These are phyloP conservation scores for Eilema griseolum DNA, from an alignment of 2,888 invertebrate species.

Conservation along the genomic window DNA sequence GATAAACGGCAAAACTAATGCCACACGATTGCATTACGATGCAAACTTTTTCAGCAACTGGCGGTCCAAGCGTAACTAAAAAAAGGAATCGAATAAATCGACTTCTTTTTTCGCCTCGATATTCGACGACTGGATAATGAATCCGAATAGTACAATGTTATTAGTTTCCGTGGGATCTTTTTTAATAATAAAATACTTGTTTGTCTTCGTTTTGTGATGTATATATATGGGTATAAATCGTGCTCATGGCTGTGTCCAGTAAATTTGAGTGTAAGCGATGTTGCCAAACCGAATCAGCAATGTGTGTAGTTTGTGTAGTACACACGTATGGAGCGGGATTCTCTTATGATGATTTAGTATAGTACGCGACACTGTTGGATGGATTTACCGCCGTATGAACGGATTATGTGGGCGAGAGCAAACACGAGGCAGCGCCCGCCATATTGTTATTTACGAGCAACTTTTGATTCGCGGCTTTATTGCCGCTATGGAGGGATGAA, in stretches of 20 bases:
- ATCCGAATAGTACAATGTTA: slow-evolving; percentile 67
- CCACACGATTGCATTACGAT: slow-evolving; percentile 83
- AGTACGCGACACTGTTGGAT: slow-evolving; percentile 81
- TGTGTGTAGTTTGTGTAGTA: slow-evolving; percentile 66
- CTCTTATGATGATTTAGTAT: slow-evolving; percentile 86
- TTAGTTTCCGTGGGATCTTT: slow-evolving; percentile 58
- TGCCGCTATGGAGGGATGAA: slow-evolving; percentile 70
- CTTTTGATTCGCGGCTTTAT: slow-evolving; percentile 86
- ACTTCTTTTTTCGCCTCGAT: slow-evolving; percentile 73
- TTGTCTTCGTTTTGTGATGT: slow-evolving; percentile 54
- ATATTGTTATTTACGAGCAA: slow-evolving; percentile 83
- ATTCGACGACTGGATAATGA: slow-evolving; percentile 76
- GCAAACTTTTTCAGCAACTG: slow-evolving; percentile 85
- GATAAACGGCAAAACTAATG: slow-evolving; percentile 84
- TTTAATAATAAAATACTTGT: slow-evolving; percentile 51
- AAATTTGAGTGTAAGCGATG: slow-evolving; percentile 58
- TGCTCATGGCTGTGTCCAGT: slow-evolving; percentile 47
- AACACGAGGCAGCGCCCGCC: slow-evolving; percentile 85
- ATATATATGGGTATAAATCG: slow-evolving; percentile 49
- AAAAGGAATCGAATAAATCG: slow-evolving; percentile 78
- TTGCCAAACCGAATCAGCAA: slow-evolving; percentile 69
- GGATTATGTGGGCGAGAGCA: slow-evolving; percentile 87
- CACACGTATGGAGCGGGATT: slow-evolving; percentile 74
- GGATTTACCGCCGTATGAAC: slow-evolving; percentile 86
- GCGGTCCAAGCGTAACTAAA: slow-evolving; percentile 72